Evolutionary conservation across 2,797 vertebrate species (phyloP), one percentile per base, ranked within the genome.

Genomic region (Oryzias sinensis): DNA sequence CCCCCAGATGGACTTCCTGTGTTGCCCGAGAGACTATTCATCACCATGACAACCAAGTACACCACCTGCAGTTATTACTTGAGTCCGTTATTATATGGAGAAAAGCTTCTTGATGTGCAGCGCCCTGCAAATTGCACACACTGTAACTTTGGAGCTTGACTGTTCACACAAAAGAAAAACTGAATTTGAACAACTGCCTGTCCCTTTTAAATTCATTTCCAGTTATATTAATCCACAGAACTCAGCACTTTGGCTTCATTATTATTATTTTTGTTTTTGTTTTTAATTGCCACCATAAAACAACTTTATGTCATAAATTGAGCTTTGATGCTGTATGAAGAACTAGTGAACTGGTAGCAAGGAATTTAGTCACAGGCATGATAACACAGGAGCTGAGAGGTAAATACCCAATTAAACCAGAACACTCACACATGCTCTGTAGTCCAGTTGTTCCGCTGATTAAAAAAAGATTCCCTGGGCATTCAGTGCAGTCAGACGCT

Each of bases 11-110:
- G 84, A 89, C 83, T 87, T 90, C 83, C 83, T 83, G 80, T 84
- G 83, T 89, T 88, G 77, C 85, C 70, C 73, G 74, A 79, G 88
- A 85, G 77, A 85, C 80, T 68, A 87, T 89, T 87, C 81, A 87
- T 91, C 88, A 88, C 87, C 62, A 61, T 84, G 87, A 89, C 87
- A 89, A 86, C 83, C 81, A 67, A 62, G 71, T 74, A 77, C 78
- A 79, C 76, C 78, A 71, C 74, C 76, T 76, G 73, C 72, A 84
- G 83, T 83, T 83, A 80, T 84, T 85, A 76, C 75, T 61, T 24
- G 47, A 65, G 74, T 79, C 79, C 80, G 63, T 83, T 82, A 84
- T 81, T 82, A 82, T 68, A 51, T 70, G 59, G 44, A 62, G 70
- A 81, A 69, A 65, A 48, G 50, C 24, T 63, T 61, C 62, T 62